Evolutionary conservation across 2,113 vertebrate genomes (phyloP), one percentile per base, ranked within the genome.

Genomic region (Odocoileus virginianus): DNA sequence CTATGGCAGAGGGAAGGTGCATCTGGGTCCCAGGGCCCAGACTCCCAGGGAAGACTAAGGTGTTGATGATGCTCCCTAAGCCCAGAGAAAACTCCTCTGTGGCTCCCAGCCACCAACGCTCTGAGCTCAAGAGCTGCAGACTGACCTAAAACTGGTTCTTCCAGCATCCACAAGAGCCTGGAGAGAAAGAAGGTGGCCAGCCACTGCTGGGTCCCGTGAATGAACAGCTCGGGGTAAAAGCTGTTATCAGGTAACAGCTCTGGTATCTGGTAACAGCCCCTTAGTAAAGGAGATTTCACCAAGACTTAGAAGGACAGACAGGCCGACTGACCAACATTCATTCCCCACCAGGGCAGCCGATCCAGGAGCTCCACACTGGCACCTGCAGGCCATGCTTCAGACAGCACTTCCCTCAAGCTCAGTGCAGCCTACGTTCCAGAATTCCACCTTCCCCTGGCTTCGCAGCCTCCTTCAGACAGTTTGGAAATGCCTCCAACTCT

Each of bases 361-460:
- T 2, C 25, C 7, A 21, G 52, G 92, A 54, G 64, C 84, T 88
- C 97, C 87, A 92, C 45, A 71, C 87, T 92, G 96, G 83, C 92
- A 85, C 90, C 93, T 85, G 92, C 95, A 94, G 96, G 84, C 17
- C 3, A 76, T n/a, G 74, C 91, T 55, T 47, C 47, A 64, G 30
- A 87, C 21, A 16, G 30, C 81, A 47, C 13, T 54, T 57, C 54
- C 52, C 79, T 5, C 47, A 25, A 50, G 2, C 13, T 45, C 17
- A 50, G 55, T 7, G 17, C 76, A 45, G 52, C 52, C 55, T 30
- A 2, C 0, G 2, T 12, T 3, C 21, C 28, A 3, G 10, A 83
- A 67, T 50, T 16, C 36, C 52, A 21, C 60, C 19, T 11, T 25
- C 19, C 86, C 30, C 14, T 10, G 55, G 61, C 57, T 81, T 52